Evolutionary conservation across 2,113 vertebrate genomes (phyloP).

Genomic region (Ammospiza nelsoni): DNA sequence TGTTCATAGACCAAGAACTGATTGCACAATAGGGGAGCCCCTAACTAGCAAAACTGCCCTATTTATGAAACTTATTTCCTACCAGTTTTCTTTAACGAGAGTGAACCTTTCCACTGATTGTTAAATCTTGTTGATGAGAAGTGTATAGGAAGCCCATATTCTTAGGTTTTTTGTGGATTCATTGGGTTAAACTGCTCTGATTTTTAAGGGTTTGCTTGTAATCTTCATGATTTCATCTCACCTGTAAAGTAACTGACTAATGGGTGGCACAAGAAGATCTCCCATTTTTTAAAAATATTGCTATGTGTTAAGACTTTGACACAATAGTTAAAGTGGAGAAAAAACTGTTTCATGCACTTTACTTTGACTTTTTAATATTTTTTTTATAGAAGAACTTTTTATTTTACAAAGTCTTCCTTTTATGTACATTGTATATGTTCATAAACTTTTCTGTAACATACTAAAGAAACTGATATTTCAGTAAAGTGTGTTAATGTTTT

Average conservation of each 20-base stretch:
- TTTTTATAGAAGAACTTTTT: constrained; percentile 74
- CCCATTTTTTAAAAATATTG: background rate
- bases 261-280: background rate
- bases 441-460: constrained; percentile 78
- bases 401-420: constrained; percentile 74
- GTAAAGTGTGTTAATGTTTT: constrained; percentile 76
- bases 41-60: background rate
- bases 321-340: constrained; percentile 37
- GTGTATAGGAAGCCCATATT: background rate
- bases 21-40: background rate
- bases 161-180: background rate
- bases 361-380: constrained; percentile 78
- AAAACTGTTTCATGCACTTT: constrained; percentile 79
- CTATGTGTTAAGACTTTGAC: constrained; percentile 44
- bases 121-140: background rate
- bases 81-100: background rate
- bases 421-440: constrained; percentile 73
- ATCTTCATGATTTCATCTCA: background rate
- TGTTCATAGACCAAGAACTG: background rate
- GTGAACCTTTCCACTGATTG: background rate
- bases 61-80: constrained; percentile 17
- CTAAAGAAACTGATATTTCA: constrained; percentile 81
- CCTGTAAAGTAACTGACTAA: constrained; percentile 12
- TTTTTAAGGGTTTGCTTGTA: constrained; percentile 4
- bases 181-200: background rate